Evolutionary conservation across 2,888 invertebrate species (phyloP), one percentile per base, ranked within the genome.

Genomic region (Trachelus troglodyta): DNA sequence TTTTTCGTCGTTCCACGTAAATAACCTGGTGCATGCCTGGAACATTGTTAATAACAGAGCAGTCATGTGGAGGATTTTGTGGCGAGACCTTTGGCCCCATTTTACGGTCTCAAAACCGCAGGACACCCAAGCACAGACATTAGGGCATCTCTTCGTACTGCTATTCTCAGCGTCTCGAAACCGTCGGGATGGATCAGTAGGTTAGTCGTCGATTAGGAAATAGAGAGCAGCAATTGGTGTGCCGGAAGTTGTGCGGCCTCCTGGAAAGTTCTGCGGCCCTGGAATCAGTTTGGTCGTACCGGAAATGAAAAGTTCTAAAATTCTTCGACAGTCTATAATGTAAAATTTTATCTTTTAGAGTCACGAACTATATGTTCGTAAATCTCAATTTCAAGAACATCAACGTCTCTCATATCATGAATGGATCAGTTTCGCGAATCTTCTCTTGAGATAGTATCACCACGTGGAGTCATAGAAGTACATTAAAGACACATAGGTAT

Each of bases 41-140:
- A 23, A 56, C 15, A 23, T 56, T 56, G 23, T 56, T 56, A 56
- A 56, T 56, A 23, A 56, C 23, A 56, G 23, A 56, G 23, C 23
- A 23, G 40, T 23, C 40, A 23, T 23, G 40, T 23, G 6, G 2
- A 56, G 56, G 9, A 56, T 56, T 81, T 82, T 84, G 83, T 80
- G 79, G 82, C 69, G 56, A 73, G 76, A 76, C 79, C 56, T 33
- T 71, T 69, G 76, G 77, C 73, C 74, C 69, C 31, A 75, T 79
- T 81, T 76, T 79, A 73, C 81, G 83, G 84, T 85, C 75, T 68
- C 79, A 79, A 84, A 86, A 85, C 84, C 86, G 77, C 85, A 84
- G 81, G 79, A 82, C 81, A 80, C 75, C 81, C 79, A 75, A 73
- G 68, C 74, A 34, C n/a, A 34, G 56, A 35, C 68, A 73, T 73